phyloP scores from a whole-genome alignment of 2,888 invertebrate genomes.

The Cetonia aurata region DNA sequence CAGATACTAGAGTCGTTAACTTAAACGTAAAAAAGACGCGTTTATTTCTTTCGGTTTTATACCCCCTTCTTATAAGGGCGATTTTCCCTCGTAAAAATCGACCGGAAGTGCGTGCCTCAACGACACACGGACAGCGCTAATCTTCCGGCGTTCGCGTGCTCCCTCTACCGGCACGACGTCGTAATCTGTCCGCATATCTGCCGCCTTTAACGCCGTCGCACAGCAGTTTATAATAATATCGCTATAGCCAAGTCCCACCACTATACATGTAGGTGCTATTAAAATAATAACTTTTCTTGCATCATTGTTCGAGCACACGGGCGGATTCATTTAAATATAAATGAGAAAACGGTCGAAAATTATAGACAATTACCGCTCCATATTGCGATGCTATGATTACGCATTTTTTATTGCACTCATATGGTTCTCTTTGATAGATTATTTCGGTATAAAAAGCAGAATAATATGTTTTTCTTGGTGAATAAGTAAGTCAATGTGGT shows the following conservation, averaged over 20 bases:
- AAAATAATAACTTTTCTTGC: conserved; percentile 46
- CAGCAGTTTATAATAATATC: conserved; percentile 37
- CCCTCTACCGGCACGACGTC: conserved; percentile 54
- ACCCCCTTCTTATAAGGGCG: conserved; percentile 37
- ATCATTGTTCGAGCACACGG: conserved; percentile 40
- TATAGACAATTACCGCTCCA: conserved; percentile 9
- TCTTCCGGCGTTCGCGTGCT: conserved; percentile 63
- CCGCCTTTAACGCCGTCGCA: conserved; percentile 46
- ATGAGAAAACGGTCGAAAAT: conserved; percentile 42
- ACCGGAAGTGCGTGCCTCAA: conserved; percentile 62
- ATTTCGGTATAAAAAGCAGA: not conserved
- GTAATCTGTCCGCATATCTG: conserved; percentile 61
- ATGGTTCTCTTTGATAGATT: not conserved
- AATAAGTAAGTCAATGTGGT: too few species aligned
- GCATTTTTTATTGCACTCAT: not conserved
- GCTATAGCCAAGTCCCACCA: conserved; percentile 16
- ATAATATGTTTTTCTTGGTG: not conserved
- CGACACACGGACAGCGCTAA: conserved; percentile 63
- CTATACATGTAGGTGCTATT: conserved; percentile 38
- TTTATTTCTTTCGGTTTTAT: conserved; percentile 13
- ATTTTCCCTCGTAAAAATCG: conserved; percentile 42
- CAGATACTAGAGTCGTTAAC: conserved; percentile 32
- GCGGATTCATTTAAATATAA: conserved; percentile 45
- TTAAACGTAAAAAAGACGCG: conserved; percentile 19
- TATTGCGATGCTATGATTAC: not conserved